Evolutionary conservation across 2,888 invertebrate genomes (phyloP).

Genomic region (Eilema sororculum): DNA sequence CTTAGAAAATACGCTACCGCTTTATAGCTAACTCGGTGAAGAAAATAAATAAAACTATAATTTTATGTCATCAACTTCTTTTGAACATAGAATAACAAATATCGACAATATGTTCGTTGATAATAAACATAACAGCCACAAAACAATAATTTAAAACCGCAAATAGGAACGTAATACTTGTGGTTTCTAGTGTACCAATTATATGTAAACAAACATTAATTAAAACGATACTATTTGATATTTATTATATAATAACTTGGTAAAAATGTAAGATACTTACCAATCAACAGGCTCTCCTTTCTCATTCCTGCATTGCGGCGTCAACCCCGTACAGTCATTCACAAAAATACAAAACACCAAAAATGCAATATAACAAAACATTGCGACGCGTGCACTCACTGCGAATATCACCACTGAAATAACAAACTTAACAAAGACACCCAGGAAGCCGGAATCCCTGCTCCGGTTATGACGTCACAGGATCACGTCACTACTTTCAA

Average conservation of each 20-base stretch:
- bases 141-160: neutral
- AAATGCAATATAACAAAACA: constrained; percentile 59
- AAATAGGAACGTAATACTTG: neutral
- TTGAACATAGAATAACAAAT: neutral
- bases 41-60: neutral
- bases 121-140: neutral
- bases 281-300: constrained; percentile 90
- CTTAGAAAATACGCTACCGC: neutral
- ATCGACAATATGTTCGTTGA: neutral
- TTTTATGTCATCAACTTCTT: neutral
- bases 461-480: constrained; percentile 15
- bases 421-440: constrained; percentile 66
- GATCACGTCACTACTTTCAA: constrained; percentile 13
- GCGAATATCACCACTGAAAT: constrained; percentile 59
- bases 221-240: neutral
- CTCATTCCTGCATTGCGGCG: constrained; percentile 88
- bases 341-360: constrained; percentile 61
- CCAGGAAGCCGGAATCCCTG: constrained; percentile 63
- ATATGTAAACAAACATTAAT: neutral
- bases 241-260: neutral
- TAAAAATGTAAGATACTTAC: constrained; percentile 79
- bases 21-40: neutral
- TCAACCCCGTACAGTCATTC: constrained; percentile 60
- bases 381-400: constrained; percentile 61
- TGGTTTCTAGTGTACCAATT: neutral